Conservation (phyloP, 2,888 invertebrate genomes). For the Dastarcus helophoroides region DNA sequence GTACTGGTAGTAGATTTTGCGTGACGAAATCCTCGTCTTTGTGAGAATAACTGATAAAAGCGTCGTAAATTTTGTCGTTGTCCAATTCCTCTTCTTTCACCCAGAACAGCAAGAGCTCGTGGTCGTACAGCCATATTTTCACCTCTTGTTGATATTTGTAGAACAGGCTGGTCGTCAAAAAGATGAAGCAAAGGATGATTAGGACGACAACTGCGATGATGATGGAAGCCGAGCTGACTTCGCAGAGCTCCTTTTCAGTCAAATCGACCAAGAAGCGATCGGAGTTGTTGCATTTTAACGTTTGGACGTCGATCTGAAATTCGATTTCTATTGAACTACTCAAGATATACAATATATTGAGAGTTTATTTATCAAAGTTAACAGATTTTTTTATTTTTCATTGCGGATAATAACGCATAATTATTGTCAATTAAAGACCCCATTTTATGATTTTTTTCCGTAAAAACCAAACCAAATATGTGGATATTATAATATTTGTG, state of each 20-base stretch:
- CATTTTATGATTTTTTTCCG: too few species aligned
- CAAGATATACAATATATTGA: too few species aligned
- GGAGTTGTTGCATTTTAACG: conserved; percentile 26
- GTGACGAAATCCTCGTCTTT: conserved; percentile 61
- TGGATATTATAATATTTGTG: too few species aligned
- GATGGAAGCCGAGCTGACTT: conserved; percentile 28
- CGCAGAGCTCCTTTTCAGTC: conserved; percentile 37
- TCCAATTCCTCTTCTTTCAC: conserved; percentile 60
- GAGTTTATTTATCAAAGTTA: too few species aligned
- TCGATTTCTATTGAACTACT: too few species aligned
- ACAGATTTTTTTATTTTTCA: too few species aligned
- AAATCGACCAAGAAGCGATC: conserved; percentile 25
- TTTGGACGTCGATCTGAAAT: conserved; percentile 20
- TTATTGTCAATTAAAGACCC: too few species aligned
- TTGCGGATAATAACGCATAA: too few species aligned
- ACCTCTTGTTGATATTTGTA: conserved; percentile 47
- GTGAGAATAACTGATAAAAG: conserved; percentile 71
- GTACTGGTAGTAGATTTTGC: conserved; percentile 49
- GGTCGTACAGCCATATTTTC: conserved; percentile 53
- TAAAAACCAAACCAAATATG: too few species aligned
- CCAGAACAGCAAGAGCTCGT: conserved; percentile 48
- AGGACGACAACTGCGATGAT: conserved; percentile 11
- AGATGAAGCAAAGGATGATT: conserved; percentile 10
- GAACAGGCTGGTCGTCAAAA: conserved; percentile 27
- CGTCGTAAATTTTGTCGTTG: conserved; percentile 57